Conservation (phyloP, 2,888 invertebrate genomes). For the Magallana nippona region DNA sequence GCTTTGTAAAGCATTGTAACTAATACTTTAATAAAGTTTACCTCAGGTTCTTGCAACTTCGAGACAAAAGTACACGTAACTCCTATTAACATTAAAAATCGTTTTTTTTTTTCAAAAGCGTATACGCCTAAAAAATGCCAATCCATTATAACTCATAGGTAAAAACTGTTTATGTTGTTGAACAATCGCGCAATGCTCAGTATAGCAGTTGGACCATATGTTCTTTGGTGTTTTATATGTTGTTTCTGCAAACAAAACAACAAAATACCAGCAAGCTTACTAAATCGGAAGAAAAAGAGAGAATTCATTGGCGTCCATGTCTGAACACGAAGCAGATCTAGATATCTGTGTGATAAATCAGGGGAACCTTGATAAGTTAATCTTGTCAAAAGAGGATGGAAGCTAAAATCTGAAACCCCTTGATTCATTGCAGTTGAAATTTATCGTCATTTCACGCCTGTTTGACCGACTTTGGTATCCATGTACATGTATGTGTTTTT, state of each 20-base stretch:
- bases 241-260: constrained; percentile 8
- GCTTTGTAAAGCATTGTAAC: not conserved
- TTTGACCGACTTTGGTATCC: constrained; percentile 25
- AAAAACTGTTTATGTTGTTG: no score
- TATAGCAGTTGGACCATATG: not conserved
- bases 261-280: not conserved
- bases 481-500: not conserved
- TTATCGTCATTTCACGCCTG: constrained; percentile 16
- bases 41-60: no score
- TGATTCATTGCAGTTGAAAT: constrained; percentile 29
- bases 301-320: not conserved
- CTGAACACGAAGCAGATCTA: not conserved
- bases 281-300: not conserved
- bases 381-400: constrained; percentile 12
- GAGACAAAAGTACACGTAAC: no score
- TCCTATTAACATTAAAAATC: no score
- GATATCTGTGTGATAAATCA: not conserved
- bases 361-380: not conserved
- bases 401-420: not conserved
- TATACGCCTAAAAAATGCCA: no score
- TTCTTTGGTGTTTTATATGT: constrained; percentile 20
- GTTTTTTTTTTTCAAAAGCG: no score
- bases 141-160: no score
- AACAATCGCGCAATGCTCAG: no score
- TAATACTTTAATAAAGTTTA: no score